These are phyloP conservation scores for Loris lydekkerianus DNA, from an alignment of 2,797 vertebrate species.

Conservation along the genomic window DNA sequence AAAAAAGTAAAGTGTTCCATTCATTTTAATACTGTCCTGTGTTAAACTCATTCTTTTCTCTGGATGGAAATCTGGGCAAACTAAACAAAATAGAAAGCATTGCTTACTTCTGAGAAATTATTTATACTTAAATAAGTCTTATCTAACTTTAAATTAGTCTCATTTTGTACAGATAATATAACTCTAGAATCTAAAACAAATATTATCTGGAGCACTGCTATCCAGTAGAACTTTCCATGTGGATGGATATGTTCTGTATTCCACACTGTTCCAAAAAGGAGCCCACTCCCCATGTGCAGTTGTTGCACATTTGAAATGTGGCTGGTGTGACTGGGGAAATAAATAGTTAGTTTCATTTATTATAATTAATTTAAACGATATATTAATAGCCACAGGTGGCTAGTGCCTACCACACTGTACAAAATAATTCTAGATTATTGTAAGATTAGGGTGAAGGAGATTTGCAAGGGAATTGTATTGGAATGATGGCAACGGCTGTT, in stretches of 20 bases:
- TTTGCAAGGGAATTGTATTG: neutral
- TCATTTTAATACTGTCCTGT: neutral
- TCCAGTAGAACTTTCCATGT: neutral
- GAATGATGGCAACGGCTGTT: neutral
- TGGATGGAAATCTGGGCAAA: neutral
- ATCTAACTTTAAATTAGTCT: conserved; percentile 1
- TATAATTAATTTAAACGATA: neutral
- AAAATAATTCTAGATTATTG: neutral
- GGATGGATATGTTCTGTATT: neutral
- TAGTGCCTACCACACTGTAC: neutral
- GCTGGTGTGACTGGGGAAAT: neutral
- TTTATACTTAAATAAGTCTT: neutral
- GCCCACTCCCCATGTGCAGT: neutral
- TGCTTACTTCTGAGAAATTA: neutral
- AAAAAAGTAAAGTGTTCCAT: neutral
- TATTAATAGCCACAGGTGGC: neutral
- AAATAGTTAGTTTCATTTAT: neutral
- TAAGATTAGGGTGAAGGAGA: neutral
- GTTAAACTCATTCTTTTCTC: neutral
- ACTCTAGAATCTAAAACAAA: neutral
- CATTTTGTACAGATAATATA: neutral
- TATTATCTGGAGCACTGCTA: neutral
- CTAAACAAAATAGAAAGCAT: neutral
- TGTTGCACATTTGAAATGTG: neutral
- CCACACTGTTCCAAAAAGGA: neutral